Evolutionary conservation across 2,888 invertebrate genomes (phyloP), one percentile per base, ranked within the genome.

Genomic region (Troides oblongomaculatus): DNA sequence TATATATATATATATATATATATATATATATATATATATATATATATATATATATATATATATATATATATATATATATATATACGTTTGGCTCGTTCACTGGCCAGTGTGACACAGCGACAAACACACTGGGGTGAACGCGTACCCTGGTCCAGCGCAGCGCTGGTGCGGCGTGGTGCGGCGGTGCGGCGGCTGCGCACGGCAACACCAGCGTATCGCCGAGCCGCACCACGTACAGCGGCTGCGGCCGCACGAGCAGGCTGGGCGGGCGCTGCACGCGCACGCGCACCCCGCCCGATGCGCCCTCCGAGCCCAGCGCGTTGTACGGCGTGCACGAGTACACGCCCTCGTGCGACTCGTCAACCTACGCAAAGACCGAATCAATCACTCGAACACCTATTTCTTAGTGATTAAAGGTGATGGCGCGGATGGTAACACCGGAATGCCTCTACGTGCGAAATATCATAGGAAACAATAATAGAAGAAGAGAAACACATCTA

Each of bases 251-350:
- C 66, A 95, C 90, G 17, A 94, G 94, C 85, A 98, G 97, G 77
- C 96, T 94, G 30, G 98, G 98, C 56, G 98, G 97, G 74, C 96
- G 95, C 93, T 96, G 95, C 74, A 97, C 97, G 80, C 96, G 94
- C 80, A 97, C 97, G 80, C 95, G 95, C 88, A 98, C 97, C 64
- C 95, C 94, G 50, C 96, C 94, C 67, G 98, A 98, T 36, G 97
- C 94, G 12, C 97, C 97, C 77, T 95, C 96, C 43, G 97, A 96
- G 65, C 98, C 98, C 80, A 98, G 94, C 75, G 95, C 95, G 87
- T 98, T 98, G 90, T 96, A 97, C 62, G 99, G 98, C 36, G 97
- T 97, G 88, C 98, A 99, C 72, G 97, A 96, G 89, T 98, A 98
- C 79, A 95, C 94, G 60, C 98, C 99, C 73, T 96, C 96, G 86